Conservation (phyloP, 2,888 invertebrate species). For the Cosmia trapezina region DNA sequence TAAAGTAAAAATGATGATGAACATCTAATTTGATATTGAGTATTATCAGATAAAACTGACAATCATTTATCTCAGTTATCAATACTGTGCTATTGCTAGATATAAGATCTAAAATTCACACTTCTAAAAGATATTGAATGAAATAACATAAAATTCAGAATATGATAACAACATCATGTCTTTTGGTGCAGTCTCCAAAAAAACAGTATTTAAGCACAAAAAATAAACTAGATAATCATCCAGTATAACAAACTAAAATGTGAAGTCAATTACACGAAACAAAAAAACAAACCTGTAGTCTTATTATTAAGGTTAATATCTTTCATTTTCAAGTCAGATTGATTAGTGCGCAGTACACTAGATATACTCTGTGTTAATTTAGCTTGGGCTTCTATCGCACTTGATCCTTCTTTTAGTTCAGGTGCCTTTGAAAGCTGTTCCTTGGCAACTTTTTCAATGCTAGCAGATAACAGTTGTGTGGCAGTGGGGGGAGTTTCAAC, state of each 20-base stretch:
- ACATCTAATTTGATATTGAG: constrained; percentile 9
- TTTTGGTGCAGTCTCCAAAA: background rate
- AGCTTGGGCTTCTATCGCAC: constrained; percentile 86
- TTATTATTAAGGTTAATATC: constrained; percentile 87
- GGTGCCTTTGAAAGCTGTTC: constrained; percentile 71
- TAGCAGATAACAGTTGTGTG: constrained; percentile 84
- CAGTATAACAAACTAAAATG: background rate
- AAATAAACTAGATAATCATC: background rate
- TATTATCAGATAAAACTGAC: constrained; percentile 19
- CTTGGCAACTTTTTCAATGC: constrained; percentile 85
- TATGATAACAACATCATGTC: background rate
- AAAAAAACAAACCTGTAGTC: constrained; percentile 78
- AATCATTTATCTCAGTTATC: constrained; percentile 18
- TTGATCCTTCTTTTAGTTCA: constrained; percentile 77
- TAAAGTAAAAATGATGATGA: constrained; percentile 7
- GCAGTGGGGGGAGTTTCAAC: constrained; percentile 78
- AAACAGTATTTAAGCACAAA: background rate
- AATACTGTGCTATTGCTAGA: constrained; percentile 6
- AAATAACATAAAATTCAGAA: background rate
- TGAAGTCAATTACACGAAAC: constrained; percentile 15
- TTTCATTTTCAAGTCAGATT: constrained; percentile 85
- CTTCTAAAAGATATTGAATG: constrained; percentile 1
- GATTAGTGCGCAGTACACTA: constrained; percentile 80
- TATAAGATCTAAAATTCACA: constrained; percentile 8
- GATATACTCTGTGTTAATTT: constrained; percentile 87